Conservation (phyloP, 2,888 invertebrate genomes). For the Callosobruchus maculatus region DNA sequence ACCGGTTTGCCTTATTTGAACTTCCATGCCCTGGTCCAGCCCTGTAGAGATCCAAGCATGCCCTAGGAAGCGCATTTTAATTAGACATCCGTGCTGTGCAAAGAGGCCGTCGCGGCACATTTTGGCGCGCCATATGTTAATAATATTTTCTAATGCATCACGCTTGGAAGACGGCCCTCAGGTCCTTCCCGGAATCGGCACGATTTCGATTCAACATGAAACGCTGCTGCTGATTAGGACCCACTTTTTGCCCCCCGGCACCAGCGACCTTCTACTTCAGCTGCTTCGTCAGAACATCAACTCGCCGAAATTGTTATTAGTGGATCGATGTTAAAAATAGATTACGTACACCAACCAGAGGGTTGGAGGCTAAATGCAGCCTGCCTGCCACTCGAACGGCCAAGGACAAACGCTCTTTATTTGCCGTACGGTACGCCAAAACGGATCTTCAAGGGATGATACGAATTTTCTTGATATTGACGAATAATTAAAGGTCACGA, state of each 20-base stretch:
- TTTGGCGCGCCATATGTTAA: conserved; percentile 25
- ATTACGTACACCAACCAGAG: neutral
- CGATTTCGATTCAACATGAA: conserved; percentile 31
- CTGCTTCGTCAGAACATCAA: neutral
- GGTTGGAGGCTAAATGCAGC: neutral
- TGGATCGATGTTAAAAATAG: neutral
- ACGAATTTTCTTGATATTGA: no score
- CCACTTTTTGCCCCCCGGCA: neutral
- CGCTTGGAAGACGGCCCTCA: neutral
- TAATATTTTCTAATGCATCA: conserved; percentile 12
- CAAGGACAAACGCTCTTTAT: neutral
- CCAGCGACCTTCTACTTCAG: conserved; percentile 5
- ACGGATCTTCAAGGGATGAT: no score
- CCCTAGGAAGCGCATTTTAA: conserved; percentile 3
- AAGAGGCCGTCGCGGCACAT: conserved; percentile 1
- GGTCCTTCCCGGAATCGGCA: neutral
- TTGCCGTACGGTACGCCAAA: no score
- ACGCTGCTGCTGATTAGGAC: conserved; percentile 24
- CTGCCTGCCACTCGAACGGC: neutral
- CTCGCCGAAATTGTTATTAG: neutral
- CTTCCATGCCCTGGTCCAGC: neutral
- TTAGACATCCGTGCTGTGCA: conserved; percentile 5
- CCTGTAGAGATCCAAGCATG: neutral
- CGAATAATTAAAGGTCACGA: no score
- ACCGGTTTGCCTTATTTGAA: no score